Base-by-base conservation (phyloP, 2,113 vertebrate species). In the Oryzias melastigma region DNA sequence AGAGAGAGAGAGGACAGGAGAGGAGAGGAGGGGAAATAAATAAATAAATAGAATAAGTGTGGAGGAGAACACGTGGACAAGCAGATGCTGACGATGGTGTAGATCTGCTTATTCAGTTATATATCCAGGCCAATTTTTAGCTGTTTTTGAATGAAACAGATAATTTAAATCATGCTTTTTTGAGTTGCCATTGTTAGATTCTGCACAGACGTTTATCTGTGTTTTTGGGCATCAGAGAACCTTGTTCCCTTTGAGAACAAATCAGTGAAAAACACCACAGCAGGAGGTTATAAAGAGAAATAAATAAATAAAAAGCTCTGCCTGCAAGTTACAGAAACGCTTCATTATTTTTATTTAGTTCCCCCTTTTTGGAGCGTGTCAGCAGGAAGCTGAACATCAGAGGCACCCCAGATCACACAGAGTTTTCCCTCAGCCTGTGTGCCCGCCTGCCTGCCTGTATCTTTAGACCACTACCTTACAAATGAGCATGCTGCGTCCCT, bases 401-500 rank as follows among this genome's bases (percentile, higher is more conserved):
- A 57, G 60, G 45, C 65, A 14, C 6, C 7, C 65, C 20, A 50
- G 71, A 62, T 69, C 75, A 49, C 66, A 59, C 54, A 65, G 20
- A 56, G 68, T 67, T 52, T 63, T 65, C 52, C 47, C 58, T 53
- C 44, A 53, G 62, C 54, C 68, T 82, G 51, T 46, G 52, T 27
- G 25, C 50, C 64, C 50, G 53, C 71, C 61, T 65, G 48, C 50
- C 64, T 52, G 53, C 71, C 61, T 65, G 48, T 27, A 27, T 81
- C 60, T 85, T 65, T 71, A 80, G 73, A 73, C 46, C 45, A 20
- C 57, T 89, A 88, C 86, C 86, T 87, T 82, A 81, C 80, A 86
- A 82, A 86, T 76, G 74, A 82, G 78, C 80, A 68, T 55, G 71
- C 87, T 53, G 75, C 86, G 89, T 88, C 85, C 83, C 60, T 82